Conservation (phyloP, 1,140 invertebrate genomes). For the Gryllus bimaculatus region DNA sequence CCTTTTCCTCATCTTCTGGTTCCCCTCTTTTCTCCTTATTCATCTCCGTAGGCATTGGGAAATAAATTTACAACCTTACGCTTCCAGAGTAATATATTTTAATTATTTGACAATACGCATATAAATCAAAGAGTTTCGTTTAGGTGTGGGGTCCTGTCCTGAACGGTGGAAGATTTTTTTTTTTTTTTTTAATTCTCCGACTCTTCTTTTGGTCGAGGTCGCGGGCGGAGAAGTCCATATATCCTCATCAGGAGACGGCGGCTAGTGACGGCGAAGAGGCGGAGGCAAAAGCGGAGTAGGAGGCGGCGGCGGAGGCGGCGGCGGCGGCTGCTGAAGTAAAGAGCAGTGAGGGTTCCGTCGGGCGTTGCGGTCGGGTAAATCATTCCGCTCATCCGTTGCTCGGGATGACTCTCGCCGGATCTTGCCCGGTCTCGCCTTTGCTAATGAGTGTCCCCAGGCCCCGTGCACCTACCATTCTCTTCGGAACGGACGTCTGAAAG, state of each 20-base stretch:
- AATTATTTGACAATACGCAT: conserved; percentile 17
- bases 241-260: conserved; percentile 13
- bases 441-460: no score
- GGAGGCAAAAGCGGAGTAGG: neutral
- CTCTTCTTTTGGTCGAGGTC: conserved; percentile 9
- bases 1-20: neutral
- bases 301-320: no score
- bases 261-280: neutral
- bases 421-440: no score
- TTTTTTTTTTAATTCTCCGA: neutral
- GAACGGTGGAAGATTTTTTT: conserved; percentile 10
- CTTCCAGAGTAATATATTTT: conserved; percentile 12
- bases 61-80: neutral
- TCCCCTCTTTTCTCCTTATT: neutral
- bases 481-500: no score
- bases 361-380: no score
- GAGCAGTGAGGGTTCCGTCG: neutral
- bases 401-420: no score
- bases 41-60: neutral
- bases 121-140: conserved; percentile 12
- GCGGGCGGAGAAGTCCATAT: conserved; percentile 10
- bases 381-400: no score
- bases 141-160: conserved; percentile 8
- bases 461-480: no score
- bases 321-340: neutral